Percentiles rank a stretch among this genome's conserved stretches.
These are phyloP conservation scores for Bembecia ichneumoniformis DNA, from an alignment of 2,888 invertebrate species.

Conservation along the genomic window DNA sequence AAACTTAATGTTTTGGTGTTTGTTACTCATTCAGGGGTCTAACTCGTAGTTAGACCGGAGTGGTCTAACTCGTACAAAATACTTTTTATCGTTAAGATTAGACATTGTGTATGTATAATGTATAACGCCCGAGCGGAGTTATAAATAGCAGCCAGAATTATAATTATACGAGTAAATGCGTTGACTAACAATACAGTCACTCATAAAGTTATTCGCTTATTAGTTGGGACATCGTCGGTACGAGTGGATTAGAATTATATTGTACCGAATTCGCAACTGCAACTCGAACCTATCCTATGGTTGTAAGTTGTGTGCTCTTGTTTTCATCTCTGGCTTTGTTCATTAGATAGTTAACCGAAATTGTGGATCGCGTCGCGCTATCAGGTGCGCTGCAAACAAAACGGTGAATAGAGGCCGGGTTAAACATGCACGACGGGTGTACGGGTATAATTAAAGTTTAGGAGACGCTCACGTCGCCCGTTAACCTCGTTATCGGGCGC, in stretches of 20 bases:
- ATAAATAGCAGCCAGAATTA: no score
- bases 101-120: no score
- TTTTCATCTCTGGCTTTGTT: constrained; percentile 44
- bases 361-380: constrained; percentile 53
- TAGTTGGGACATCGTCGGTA: constrained; percentile 26
- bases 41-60: no score
- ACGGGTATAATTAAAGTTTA: constrained; percentile 73
- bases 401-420: constrained; percentile 65
- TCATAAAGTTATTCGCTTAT: constrained; percentile 22
- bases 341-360: constrained; percentile 51
- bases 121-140: no score
- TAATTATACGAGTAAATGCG: not conserved
- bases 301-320: constrained; percentile 27
- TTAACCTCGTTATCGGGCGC: constrained; percentile 74
- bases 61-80: no score
- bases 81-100: no score
- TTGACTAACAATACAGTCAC: not conserved
- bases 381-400: constrained; percentile 67
- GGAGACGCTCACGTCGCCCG: constrained; percentile 73
- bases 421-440: constrained; percentile 71
- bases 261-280: constrained; percentile 17
- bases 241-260: constrained; percentile 40
- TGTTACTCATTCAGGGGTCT: no score
- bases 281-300: constrained; percentile 24
- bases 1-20: no score